Percentiles rank a stretch among this genome's conserved stretches.
Evolutionary conservation across 2,113 vertebrate genomes (phyloP).

Genomic region (Arvicanthis niloticus): DNA sequence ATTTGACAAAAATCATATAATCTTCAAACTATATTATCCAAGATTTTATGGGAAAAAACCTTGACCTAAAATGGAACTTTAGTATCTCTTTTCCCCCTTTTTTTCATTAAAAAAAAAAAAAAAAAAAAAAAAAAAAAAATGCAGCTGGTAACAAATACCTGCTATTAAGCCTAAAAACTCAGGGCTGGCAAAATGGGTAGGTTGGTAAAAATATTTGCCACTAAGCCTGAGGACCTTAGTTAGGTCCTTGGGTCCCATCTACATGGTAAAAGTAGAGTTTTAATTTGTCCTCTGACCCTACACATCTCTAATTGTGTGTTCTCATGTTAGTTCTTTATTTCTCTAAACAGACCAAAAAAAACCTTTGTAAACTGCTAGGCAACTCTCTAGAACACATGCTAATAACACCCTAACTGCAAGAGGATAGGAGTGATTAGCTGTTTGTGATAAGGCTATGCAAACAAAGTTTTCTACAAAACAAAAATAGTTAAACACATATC

Average conservation of each 20-base stretch:
- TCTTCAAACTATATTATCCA: slow-evolving; percentile 5
- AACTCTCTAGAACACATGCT: slow-evolving; percentile 18
- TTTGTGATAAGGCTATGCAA: neutral
- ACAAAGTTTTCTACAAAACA: neutral
- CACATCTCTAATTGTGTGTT: rapidly evolving
- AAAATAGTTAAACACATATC: slow-evolving; percentile 41
- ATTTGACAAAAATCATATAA: neutral
- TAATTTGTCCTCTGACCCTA: neutral
- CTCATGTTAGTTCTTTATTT: neutral
- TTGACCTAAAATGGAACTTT: slow-evolving; percentile 3
- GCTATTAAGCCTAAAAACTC: neutral
- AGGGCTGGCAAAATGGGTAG: neutral
- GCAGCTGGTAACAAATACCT: neutral
- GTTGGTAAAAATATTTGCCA: neutral
- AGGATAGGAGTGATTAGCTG: neutral
- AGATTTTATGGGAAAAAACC: neutral
- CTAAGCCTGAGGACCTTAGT: neutral
- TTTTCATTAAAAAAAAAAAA: neutral
- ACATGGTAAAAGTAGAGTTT: neutral
- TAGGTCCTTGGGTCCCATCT: neutral
- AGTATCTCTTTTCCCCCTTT: neutral
- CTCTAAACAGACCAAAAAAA: neutral
- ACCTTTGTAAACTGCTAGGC: neutral
- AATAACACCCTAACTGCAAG: neutral
- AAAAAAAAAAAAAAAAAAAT: neutral